These are phyloP conservation scores for Daboia siamensis DNA, from an alignment of 2,113 vertebrate species.

Conservation along the genomic window DNA sequence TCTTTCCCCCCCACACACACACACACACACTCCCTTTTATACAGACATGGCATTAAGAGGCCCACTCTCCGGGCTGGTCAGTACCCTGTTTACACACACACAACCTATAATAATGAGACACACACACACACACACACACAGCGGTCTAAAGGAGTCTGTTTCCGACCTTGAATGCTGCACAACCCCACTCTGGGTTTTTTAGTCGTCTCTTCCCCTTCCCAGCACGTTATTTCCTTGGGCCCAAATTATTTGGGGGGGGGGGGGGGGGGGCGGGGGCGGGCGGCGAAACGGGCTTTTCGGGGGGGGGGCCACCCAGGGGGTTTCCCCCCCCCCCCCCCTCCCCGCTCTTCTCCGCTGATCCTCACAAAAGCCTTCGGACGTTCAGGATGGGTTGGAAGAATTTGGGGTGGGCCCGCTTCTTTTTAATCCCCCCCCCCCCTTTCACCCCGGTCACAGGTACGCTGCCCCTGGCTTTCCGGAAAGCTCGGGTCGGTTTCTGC, in stretches of 20 bases:
- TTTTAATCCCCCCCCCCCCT: too few species aligned
- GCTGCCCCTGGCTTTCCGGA: background rate
- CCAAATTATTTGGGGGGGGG: background rate
- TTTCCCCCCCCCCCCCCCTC: too few species aligned
- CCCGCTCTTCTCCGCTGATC: too few species aligned
- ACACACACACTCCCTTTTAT: too few species aligned
- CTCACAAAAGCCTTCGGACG: background rate
- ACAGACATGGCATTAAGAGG: background rate
- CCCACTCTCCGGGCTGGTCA: background rate
- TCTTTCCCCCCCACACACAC: background rate
- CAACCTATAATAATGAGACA: background rate
- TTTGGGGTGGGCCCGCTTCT: background rate
- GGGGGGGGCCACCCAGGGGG: background rate
- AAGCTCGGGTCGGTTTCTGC: background rate
- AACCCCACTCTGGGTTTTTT: background rate
- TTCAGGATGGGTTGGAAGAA: background rate
- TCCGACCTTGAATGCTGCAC: background rate
- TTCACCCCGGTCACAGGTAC: background rate
- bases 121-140: too few species aligned
- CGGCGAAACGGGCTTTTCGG: too few species aligned
- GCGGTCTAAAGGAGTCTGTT: background rate
- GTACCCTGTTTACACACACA: background rate
- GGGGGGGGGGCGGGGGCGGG: too few species aligned
- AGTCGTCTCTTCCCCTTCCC: background rate
- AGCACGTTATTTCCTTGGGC: background rate